These are phyloP conservation scores for Miniopterus natalensis DNA, from an alignment of 2,113 vertebrate species.

Conservation along the genomic window DNA sequence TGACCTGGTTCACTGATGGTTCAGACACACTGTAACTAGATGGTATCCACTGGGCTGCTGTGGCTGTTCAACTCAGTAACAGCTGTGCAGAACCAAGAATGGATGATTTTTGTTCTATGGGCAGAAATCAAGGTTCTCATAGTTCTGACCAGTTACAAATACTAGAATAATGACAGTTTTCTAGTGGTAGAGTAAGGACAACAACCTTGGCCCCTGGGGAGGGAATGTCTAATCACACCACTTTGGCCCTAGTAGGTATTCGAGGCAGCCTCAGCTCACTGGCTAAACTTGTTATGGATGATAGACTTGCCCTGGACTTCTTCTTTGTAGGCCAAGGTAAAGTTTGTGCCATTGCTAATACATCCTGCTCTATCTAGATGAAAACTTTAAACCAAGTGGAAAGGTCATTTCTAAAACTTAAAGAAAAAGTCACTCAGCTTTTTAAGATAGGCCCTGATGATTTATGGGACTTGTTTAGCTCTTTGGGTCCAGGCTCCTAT, in stretches of 20 bases:
- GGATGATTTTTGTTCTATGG: background rate
- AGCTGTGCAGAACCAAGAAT: background rate
- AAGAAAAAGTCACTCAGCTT: background rate
- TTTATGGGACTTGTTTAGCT: background rate
- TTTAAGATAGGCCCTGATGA: background rate
- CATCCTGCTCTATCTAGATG: background rate
- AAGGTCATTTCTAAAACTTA: background rate
- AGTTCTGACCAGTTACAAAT: background rate
- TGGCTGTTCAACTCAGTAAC: background rate
- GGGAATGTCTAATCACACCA: background rate
- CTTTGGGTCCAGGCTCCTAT: background rate
- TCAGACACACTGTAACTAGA: background rate
- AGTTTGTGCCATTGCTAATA: background rate
- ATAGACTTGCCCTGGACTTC: background rate
- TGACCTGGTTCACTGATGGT: background rate
- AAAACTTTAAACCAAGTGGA: constrained; percentile 21
- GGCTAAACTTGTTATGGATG: background rate
- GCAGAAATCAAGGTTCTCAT: background rate
- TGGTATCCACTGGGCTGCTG: background rate
- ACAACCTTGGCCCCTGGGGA: background rate
- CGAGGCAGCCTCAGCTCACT: background rate
- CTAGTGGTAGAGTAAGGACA: background rate
- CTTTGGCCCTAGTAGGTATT: background rate
- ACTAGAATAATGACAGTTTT: background rate
- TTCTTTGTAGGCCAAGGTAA: background rate